These are phyloP conservation scores for Xanthia icteritia DNA, from an alignment of 2,888 invertebrate species.

Conservation along the genomic window DNA sequence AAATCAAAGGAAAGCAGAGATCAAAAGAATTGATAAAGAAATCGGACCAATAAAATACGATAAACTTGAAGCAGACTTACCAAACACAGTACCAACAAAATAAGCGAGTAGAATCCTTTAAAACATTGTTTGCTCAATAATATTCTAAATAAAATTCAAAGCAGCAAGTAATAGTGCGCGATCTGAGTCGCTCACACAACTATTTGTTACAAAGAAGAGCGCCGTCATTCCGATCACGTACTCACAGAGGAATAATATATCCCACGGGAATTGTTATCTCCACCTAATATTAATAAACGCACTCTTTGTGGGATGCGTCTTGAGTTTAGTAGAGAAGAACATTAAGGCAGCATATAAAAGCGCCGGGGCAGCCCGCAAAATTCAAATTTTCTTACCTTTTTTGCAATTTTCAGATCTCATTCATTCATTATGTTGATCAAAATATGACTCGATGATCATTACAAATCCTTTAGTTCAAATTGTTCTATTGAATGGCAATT, in stretches of 20 bases:
- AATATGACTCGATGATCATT: not conserved
- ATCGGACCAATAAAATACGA: not conserved
- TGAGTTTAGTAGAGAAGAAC: not conserved
- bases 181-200: constrained; percentile 47
- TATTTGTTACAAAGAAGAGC: constrained; percentile 52
- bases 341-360: not conserved
- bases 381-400: not conserved
- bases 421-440: too few relatives aligned
- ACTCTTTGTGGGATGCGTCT: constrained; percentile 33
- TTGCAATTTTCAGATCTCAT: not conserved
- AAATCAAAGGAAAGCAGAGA: not conserved
- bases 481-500: not conserved
- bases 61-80: not conserved
- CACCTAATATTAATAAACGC: constrained; percentile 57
- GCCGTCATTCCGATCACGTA: constrained; percentile 71
- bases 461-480: not conserved
- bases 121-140: constrained; percentile 36
- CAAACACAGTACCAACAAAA: not conserved
- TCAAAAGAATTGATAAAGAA: not conserved
- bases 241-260: constrained; percentile 63
- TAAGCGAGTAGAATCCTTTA: constrained; percentile 7
- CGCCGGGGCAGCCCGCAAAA: not conserved
- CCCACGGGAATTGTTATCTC: constrained; percentile 60
- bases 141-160: constrained; percentile 60
- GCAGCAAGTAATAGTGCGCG: constrained; percentile 54